phyloP scores from a whole-genome alignment of 2,797 vertebrate genomes.

The Paguma larvata region DNA sequence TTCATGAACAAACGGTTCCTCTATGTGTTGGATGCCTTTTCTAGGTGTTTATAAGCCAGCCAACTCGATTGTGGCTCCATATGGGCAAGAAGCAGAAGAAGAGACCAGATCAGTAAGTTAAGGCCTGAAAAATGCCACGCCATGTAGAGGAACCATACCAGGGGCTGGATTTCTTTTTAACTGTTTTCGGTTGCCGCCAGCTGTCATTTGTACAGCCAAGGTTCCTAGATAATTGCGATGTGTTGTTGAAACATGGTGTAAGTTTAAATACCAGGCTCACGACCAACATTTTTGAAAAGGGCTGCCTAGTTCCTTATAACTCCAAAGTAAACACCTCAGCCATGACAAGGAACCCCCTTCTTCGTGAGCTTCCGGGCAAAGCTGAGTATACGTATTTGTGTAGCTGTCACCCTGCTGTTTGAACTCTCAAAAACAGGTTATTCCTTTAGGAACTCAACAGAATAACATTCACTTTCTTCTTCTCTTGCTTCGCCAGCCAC shows the following conservation, averaged over 20 bases:
- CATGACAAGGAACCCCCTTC: conserved; percentile 36
- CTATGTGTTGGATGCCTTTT: not conserved
- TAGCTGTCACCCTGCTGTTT: not conserved
- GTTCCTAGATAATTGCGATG: not conserved
- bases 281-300: conserved; percentile 50
- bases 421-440: conserved; percentile 9
- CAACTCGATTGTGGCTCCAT: not conserved
- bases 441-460: not conserved
- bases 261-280: conserved; percentile 57
- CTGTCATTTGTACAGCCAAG: conserved; percentile 17
- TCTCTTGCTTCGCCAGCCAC: conserved; percentile 6
- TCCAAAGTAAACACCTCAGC: conserved; percentile 56
- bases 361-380: conserved; percentile 27
- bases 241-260: not conserved
- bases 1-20: not conserved
- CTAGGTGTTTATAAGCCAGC: not conserved
- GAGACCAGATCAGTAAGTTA: not conserved
- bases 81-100: conserved; percentile 1
- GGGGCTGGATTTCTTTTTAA: not conserved
- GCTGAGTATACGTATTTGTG: not conserved
- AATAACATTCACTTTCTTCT: conserved; percentile 10
- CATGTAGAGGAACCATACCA: not conserved
- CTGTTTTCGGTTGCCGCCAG: not conserved
- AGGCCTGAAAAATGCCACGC: not conserved
- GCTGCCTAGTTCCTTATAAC: conserved; percentile 17